Conservation (phyloP, 64 coral and sea anemone genomes). For the Actinia equina region DNA sequence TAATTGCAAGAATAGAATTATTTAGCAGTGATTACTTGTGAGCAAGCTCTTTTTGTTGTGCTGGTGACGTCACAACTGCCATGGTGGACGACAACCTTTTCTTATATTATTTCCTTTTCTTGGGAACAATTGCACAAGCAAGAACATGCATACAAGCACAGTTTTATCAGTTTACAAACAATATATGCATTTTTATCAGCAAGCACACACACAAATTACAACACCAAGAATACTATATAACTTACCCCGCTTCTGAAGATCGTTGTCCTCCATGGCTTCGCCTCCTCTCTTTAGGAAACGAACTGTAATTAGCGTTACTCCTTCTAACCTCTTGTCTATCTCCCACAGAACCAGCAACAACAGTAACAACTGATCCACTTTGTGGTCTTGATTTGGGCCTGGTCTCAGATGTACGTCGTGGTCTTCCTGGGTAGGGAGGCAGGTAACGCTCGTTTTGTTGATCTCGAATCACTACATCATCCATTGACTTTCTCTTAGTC, state of each 20-base stretch:
- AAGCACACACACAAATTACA: not conserved
- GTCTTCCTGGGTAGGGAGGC: not conserved
- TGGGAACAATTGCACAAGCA: no score
- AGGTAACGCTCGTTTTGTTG: not conserved
- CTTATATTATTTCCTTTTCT: no score
- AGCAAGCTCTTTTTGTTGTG: no score
- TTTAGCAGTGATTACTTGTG: no score
- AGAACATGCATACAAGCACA: no score
- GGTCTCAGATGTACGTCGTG: not conserved
- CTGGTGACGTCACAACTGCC: no score
- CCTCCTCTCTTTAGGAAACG: not conserved
- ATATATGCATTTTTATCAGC: not conserved
- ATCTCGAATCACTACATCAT: not conserved
- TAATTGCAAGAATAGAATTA: no score
- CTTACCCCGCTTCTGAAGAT: not conserved
- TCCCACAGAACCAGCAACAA: not conserved
- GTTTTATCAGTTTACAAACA: not conserved
- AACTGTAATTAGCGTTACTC: not conserved
- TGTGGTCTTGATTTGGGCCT: not conserved
- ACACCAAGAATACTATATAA: not conserved
- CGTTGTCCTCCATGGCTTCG: not conserved
- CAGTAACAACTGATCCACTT: constrained; percentile 3
- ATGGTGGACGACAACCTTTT: no score
- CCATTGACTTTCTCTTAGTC: constrained; percentile 2
- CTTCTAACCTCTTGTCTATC: not conserved